Conservation (phyloP, 2,797 vertebrate species). For the Cephalopachus bancanus region DNA sequence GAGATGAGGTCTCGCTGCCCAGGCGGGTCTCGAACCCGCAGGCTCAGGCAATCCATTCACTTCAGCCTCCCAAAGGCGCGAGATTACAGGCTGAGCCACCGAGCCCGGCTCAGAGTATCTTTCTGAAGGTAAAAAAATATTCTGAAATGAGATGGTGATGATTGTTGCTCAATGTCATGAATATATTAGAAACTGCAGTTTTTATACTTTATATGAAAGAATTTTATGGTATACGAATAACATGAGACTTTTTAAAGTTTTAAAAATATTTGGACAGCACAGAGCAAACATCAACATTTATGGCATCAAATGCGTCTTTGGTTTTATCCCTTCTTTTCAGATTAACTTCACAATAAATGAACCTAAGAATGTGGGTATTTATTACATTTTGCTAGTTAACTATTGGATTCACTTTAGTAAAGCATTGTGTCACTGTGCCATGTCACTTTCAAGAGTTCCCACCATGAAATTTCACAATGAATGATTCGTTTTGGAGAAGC, state of each 20-base stretch:
- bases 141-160: neutral
- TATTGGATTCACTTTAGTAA: neutral
- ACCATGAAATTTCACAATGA: neutral
- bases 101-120: neutral
- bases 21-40: no score
- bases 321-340: neutral
- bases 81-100: no score
- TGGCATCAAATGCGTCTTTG: neutral
- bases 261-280: neutral
- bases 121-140: neutral
- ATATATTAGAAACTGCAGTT: neutral
- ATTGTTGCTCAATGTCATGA: neutral
- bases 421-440: neutral
- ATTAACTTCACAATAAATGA: neutral
- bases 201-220: neutral
- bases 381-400: neutral
- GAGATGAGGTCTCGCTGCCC: no score
- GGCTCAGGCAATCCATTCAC: no score
- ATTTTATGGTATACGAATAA: neutral
- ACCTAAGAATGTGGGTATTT: neutral
- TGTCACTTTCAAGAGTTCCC: neutral
- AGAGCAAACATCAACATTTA: neutral
- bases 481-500: neutral
- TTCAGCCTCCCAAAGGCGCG: no score
- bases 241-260: neutral